Base-by-base conservation (phyloP, 1,140 invertebrate genomes). In the Meloidogyne exigua region DNA sequence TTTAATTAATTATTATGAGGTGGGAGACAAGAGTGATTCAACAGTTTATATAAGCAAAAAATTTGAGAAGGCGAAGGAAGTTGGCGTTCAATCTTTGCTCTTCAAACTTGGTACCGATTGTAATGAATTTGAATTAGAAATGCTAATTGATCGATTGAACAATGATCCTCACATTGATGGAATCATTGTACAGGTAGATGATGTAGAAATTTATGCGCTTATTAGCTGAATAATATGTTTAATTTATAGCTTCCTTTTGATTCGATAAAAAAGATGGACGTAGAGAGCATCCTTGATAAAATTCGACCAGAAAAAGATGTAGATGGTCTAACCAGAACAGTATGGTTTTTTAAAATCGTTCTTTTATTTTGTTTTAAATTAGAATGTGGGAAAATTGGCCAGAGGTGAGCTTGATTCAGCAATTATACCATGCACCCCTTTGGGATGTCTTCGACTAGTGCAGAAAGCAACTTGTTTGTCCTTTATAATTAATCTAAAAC, bases 1-100 rank as follows among this genome's bases (percentile, higher is more conserved):
- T 25, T n/a, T 79, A 18, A n/a, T 77, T 25, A 23, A 18, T 28
- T 12, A 49, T 23, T 66, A 28, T 79, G 9, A 67, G 90, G 96
- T 99, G 57, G 96, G 96, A 2, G 92, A 92, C 1, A 90, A 95
- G 11, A 94, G 95, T 87, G 96, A 99, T 89, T 98, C 96, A n/a
- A 98, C 98, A 90, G 95, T 99, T 10, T 99, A 99, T 88, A 99
- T 99, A 87, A 90, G 93, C 62, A 95, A 94, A 92, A 99, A 99
- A 89, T 91, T 96, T 23, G 95, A 94, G 88, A 93, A 94, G 32
- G 95, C 95, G 0, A 90, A 89, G 36, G 93, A 95, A 83, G 93
- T 98, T 80, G 96, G 96, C 74, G 94, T 98, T 44, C 87, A 90
- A 23, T 93, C 93, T 0, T 90, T 91, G 75, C 94, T 95, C 85